Percentiles rank a stretch among this genome's conserved stretches.
These are phyloP conservation scores for Cancer borealis DNA, from an alignment of 2,888 invertebrate genomes.

Conservation along the genomic window DNA sequence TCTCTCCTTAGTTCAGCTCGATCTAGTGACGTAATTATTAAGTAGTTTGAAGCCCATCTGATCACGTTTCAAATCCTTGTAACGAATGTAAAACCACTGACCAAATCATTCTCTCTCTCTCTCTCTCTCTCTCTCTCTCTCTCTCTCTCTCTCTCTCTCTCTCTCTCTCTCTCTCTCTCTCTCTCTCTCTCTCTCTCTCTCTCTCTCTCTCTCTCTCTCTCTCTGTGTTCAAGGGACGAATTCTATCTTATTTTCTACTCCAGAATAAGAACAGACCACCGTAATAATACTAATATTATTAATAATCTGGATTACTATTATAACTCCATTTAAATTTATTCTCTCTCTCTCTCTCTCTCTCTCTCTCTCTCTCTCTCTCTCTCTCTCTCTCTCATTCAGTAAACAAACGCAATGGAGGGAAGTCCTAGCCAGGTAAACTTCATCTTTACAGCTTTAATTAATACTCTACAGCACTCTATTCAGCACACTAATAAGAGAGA, in stretches of 20 bases:
- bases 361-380: slow-evolving; percentile 37
- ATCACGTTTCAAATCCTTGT: not conserved
- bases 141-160: slow-evolving; percentile 1
- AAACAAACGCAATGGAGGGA: slow-evolving; percentile 17
- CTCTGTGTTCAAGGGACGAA: not conserved
- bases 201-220: slow-evolving; percentile 1
- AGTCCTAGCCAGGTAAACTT: not conserved
- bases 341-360: not conserved
- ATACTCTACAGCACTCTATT: not conserved
- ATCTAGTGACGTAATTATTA: not conserved
- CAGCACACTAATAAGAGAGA: not conserved
- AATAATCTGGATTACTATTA: no score
- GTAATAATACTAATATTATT: no score
- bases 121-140: not conserved
- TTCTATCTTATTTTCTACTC: no score
- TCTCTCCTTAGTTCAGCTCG: not conserved
- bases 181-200: not conserved
- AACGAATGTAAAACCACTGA: not conserved
- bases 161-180: not conserved
- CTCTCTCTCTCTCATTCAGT: slow-evolving; percentile 18
- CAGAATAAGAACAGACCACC: no score
- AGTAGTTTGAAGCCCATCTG: not conserved
- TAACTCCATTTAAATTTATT: not conserved
- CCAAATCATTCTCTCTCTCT: not conserved
- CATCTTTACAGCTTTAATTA: not conserved